Evolutionary conservation across 37 sponge, comb jelly and placozoan species (phyloP).

Genomic region (Axinella damicornis): DNA sequence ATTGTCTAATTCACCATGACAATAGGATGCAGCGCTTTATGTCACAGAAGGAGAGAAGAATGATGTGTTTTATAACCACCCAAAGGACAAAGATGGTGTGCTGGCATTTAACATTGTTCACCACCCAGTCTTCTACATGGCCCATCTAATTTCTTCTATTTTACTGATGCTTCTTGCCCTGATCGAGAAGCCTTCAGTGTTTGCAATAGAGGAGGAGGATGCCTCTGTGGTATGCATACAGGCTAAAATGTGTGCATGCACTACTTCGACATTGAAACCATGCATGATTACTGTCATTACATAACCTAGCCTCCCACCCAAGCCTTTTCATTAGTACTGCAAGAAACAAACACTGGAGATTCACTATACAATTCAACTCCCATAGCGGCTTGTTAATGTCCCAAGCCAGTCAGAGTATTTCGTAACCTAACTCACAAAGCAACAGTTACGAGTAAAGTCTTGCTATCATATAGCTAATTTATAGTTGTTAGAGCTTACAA

Average conservation of each 20-base stretch:
- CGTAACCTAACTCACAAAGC: too few species aligned
- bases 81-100: background rate
- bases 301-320: too few species aligned
- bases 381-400: too few species aligned
- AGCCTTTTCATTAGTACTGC: too few species aligned
- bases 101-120: constrained; percentile 47
- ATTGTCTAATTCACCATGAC: too few species aligned
- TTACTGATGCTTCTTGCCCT: constrained; percentile 69
- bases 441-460: too few species aligned
- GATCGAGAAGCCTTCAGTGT: constrained; percentile 53
- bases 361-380: too few species aligned
- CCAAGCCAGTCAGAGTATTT: too few species aligned
- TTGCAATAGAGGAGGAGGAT: background rate
- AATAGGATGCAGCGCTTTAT: constrained; percentile 73
- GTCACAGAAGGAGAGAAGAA: constrained; percentile 69
- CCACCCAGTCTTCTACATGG: constrained; percentile 36
- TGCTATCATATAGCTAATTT: too few species aligned
- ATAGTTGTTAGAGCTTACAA: too few species aligned
- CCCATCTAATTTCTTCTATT: constrained; percentile 24
- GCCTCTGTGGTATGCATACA: background rate
- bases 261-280: background rate
- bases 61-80: constrained; percentile 46
- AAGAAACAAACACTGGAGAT: too few species aligned
- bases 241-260: background rate
- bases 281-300: too few species aligned